These are phyloP conservation scores for Cyprinodon variegatus DNA, from an alignment of 2,113 vertebrate species.

Conservation along the genomic window DNA sequence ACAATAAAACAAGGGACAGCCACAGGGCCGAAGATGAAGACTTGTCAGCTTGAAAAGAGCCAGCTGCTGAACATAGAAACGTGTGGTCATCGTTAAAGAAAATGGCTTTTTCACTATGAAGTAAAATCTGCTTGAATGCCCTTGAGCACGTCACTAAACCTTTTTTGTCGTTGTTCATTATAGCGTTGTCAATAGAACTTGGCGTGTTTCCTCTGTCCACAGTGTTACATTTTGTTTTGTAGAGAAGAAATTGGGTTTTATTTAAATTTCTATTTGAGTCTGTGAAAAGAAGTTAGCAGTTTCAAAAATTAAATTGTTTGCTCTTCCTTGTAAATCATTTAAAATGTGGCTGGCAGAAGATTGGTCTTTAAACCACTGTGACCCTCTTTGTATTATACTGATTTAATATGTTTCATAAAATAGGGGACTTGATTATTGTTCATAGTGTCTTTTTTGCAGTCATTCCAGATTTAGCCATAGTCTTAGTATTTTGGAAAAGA, in stretches of 20 bases:
- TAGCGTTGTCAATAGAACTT: neutral
- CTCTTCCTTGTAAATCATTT: neutral
- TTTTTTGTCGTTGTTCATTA: neutral
- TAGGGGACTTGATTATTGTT: too few species aligned
- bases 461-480: too few species aligned
- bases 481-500: too few species aligned
- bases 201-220: neutral
- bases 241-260: conserved; percentile 10
- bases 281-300: conserved; percentile 38
- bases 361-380: conserved; percentile 37
- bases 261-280: conserved; percentile 31
- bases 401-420: too few species aligned
- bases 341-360: neutral
- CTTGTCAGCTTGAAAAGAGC: neutral
- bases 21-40: neutral
- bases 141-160: neutral
- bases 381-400: conserved; percentile 38
- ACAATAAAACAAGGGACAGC: conserved; percentile 5
- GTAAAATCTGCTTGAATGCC: neutral
- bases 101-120: neutral
- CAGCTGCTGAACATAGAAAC: conserved; percentile 15
- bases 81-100: neutral
- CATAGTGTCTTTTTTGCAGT: too few species aligned
- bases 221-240: conserved; percentile 14
- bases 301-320: conserved; percentile 33